Base-by-base conservation (phyloP, 1,140 invertebrate species). In the Vollenhovia emeryi region DNA sequence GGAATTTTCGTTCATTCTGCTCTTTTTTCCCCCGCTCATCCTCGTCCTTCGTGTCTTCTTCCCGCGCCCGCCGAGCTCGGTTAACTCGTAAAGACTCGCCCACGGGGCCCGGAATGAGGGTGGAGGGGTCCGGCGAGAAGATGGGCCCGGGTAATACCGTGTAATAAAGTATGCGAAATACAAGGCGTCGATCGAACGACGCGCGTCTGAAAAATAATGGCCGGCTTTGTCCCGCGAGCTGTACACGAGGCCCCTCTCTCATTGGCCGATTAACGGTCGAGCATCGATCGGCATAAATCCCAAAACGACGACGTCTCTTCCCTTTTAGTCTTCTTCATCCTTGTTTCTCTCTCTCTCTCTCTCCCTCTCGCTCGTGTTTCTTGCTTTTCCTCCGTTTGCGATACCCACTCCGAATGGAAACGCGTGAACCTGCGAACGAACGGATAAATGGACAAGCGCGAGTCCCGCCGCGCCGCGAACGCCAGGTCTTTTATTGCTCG, bases 61-160 rank as follows among this genome's bases (percentile, higher is more conserved):
- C 48, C 50, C 52, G 75, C 75, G 71, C 66, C 71, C 57, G 64
- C 43, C 48, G 57, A 83, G 80, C 75, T 85, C 57, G 80, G 71
- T 89, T 82, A 71, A 86, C 87, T 91, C 90, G 86, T 91, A 87
- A 91, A 91, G 79, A 59, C 83, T 89, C 90, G 89, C 83, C 90
- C 87, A 89, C 89, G 79, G 60, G 55, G 36, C 24, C 69, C 68
- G 50, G 30, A 52, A 82, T 45, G 43, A 43, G 45, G n/a, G 57
- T 55, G 64, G 24, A 21, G 50, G 13, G 50, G 50, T 2, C 66
- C 50, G 50, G 27, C 18, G 50, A 43, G 21, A 27, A 30, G 66
- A 73, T 71, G 66, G 78, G 21, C n/a, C 78, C 40, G 71, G 73
- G 75, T 79, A 84, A 87, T 90, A 89, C 85, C 64, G 86, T 60